phyloP scores from a whole-genome alignment of 2,888 invertebrate species.

The Melangyna quadrimaculata region DNA sequence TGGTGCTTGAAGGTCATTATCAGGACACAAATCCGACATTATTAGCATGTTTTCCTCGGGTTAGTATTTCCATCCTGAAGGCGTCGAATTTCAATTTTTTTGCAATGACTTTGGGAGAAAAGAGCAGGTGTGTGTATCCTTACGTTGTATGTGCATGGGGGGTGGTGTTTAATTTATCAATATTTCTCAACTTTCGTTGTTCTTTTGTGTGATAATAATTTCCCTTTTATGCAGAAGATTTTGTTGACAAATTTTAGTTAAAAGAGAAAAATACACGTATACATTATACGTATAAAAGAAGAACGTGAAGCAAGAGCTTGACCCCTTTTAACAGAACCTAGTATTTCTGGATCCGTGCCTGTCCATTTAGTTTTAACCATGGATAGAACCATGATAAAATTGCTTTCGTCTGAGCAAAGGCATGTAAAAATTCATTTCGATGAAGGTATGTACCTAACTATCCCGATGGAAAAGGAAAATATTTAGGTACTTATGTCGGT shows the following conservation, averaged over 20 bases:
- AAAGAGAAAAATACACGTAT: too few relatives aligned
- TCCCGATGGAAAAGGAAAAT: not conserved
- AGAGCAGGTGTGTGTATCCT: not conserved
- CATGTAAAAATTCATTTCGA: not conserved
- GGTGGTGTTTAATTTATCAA: not conserved
- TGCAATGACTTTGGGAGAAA: not conserved
- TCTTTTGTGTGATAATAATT: too few relatives aligned
- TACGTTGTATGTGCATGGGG: too few relatives aligned
- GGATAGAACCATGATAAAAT: not conserved
- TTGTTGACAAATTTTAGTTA: too few relatives aligned
- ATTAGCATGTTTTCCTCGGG: slow-evolving; percentile 29
- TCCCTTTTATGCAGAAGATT: too few relatives aligned
- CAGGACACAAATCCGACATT: slow-evolving; percentile 48
- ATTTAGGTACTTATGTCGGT: too few relatives aligned
- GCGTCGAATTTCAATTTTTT: not conserved
- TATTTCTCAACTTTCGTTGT: too few relatives aligned
- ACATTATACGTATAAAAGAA: too few relatives aligned
- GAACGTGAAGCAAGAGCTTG: too few relatives aligned
- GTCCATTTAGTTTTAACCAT: not conserved
- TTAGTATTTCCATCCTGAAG: not conserved
- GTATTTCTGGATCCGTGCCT: not conserved
- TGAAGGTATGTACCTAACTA: too few relatives aligned
- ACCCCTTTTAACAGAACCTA: not conserved
- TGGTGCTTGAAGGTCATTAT: slow-evolving; percentile 53
- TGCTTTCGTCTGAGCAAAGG: not conserved